Percentiles rank a stretch among this genome's conserved stretches.
phyloP scores from a whole-genome alignment of 2,888 invertebrate genomes.

The Apantesis nais region DNA sequence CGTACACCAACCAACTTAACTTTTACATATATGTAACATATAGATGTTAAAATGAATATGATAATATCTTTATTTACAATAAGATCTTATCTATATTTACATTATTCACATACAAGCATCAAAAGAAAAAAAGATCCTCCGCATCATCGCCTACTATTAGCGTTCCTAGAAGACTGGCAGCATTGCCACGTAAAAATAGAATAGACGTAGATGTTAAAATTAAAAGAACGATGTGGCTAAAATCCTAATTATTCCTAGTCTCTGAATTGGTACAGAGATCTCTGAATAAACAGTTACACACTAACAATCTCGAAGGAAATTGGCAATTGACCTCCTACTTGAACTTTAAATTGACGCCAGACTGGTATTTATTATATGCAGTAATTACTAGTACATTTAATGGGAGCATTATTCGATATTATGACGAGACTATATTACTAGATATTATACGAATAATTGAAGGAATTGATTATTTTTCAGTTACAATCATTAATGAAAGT shows the following conservation, averaged over 20 bases:
- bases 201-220: too few species aligned
- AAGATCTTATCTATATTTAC: too few species aligned
- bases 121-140: too few species aligned
- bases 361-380: conserved; percentile 48
- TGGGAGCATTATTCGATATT: conserved; percentile 10
- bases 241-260: background rate
- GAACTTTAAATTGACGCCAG: conserved; percentile 74
- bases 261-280: conserved; percentile 47
- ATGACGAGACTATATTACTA: background rate
- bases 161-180: too few species aligned
- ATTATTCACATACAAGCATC: too few species aligned
- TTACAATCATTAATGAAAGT: background rate
- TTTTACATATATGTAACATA: too few species aligned
- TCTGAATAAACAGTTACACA: conserved; percentile 73
- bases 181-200: too few species aligned
- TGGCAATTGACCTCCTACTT: conserved; percentile 80
- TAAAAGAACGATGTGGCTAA: background rate
- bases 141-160: too few species aligned
- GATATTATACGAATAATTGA: background rate
- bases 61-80: too few species aligned
- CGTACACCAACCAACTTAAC: too few species aligned
- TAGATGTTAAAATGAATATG: too few species aligned
- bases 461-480: background rate
- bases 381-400: conserved; percentile 38
- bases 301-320: conserved; percentile 81